phyloP scores from a whole-genome alignment of 2,888 invertebrate genomes.

The Bombylius discolor region DNA sequence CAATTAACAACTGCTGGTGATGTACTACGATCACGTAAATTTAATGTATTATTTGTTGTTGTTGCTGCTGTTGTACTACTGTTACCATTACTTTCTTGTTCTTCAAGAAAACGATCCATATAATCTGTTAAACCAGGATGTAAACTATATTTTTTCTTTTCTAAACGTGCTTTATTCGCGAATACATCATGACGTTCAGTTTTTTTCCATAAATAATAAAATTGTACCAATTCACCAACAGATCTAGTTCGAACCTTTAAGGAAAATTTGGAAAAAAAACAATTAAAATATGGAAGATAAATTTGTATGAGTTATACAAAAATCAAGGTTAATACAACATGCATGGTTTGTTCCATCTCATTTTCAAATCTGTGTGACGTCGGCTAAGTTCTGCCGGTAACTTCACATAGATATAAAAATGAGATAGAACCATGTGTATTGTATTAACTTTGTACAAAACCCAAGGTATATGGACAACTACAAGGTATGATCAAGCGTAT shows the following conservation, averaged over 20 bases:
- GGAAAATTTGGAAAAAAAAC: too few relatives aligned
- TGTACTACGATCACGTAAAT: slow-evolving; percentile 4
- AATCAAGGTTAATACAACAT: too few relatives aligned
- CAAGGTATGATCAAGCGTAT: too few relatives aligned
- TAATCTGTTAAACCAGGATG: slow-evolving; percentile 90
- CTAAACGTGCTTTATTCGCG: slow-evolving; percentile 75
- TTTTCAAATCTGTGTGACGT: too few relatives aligned
- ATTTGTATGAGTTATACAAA: too few relatives aligned
- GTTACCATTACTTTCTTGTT: slow-evolving; percentile 45
- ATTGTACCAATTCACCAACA: slow-evolving; percentile 93
- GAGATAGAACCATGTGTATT: too few relatives aligned
- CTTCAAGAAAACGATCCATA: slow-evolving; percentile 84
- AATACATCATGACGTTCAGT: slow-evolving; percentile 88
- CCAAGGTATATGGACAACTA: too few relatives aligned
- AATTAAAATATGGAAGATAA: too few relatives aligned
- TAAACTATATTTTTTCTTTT: slow-evolving; percentile 83
- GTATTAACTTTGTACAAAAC: too few relatives aligned
- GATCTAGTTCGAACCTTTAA: slow-evolving; percentile 65
- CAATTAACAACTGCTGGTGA: slow-evolving; percentile 1
- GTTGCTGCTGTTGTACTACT: background rate
- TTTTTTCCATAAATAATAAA: slow-evolving; percentile 96
- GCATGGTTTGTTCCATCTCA: too few relatives aligned
- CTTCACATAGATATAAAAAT: too few relatives aligned
- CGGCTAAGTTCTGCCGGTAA: too few relatives aligned
- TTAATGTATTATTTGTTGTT: background rate